These are phyloP conservation scores for Drosophila guanche DNA, from an alignment of 1,140 invertebrate species.

Conservation along the genomic window DNA sequence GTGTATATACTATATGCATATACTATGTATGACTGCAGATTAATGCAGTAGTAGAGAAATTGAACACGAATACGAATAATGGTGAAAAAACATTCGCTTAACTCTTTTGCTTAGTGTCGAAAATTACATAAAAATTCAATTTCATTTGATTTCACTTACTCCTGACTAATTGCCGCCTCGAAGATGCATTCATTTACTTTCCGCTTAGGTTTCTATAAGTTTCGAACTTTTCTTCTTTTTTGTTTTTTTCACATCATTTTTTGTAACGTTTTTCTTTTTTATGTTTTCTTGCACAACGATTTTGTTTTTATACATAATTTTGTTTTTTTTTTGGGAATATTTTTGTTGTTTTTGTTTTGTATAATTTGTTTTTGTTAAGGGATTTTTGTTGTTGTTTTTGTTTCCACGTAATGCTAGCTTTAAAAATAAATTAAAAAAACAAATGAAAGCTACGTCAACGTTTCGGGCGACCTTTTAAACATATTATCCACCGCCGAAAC, in stretches of 20 bases:
- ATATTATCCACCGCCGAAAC: conserved; percentile 45
- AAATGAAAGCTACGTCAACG: conserved; percentile 68
- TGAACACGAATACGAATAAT: conserved; percentile 69
- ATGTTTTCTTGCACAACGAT: conserved; percentile 52
- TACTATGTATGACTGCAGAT: conserved; percentile 49
- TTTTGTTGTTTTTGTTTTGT: conserved; percentile 28
- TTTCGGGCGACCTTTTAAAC: conserved; percentile 38
- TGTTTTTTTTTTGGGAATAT: conserved; percentile 21
- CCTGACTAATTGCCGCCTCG: conserved; percentile 25
- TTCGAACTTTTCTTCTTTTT: conserved; percentile 42
- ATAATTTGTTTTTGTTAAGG: conserved; percentile 34
- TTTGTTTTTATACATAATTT: conserved; percentile 49
- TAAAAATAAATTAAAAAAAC: conserved; percentile 71
- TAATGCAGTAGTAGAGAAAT: conserved; percentile 77
- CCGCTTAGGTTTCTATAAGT: conserved; percentile 60
- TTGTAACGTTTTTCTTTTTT: conserved; percentile 6
- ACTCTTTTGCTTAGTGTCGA: conserved; percentile 65
- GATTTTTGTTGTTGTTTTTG: conserved; percentile 31
- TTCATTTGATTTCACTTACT: conserved; percentile 43
- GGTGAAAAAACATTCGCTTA: conserved; percentile 69
- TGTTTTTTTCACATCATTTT: conserved; percentile 18
- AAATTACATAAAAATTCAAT: conserved; percentile 71
- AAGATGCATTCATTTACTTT: conserved; percentile 36
- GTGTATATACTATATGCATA: background rate
- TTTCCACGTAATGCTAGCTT: conserved; percentile 52